Base-by-base conservation (phyloP, 1,140 invertebrate species). In the Drosophila nebulosa region DNA sequence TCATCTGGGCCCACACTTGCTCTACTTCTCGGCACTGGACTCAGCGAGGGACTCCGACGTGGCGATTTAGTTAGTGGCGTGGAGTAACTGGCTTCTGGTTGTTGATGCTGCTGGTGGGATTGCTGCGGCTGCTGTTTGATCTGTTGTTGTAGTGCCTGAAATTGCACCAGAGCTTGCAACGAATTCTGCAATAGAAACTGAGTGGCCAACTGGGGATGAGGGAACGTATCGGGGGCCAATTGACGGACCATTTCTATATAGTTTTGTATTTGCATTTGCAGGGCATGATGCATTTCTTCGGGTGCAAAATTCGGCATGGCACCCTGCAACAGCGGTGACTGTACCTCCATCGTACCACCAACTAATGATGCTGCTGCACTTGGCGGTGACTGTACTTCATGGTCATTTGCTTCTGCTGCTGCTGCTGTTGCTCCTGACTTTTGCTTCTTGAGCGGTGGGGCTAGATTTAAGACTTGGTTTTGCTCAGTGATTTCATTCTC, bases 61-160 rank as follows among this genome's bases (percentile, higher is more conserved):
- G 93, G 92, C 2, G 92, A 93, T 18, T 88, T 88, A 4, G 78
- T 92, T 84, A 75, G 7, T 1, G 90, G 90, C 0, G 85, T 84
- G 90, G 93, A 75, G 92, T 83, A 90, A 51, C 78, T 89, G 3
- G 18, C 0, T 46, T 46, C 39, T 0, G 39, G 16, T 4, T 46
- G 58, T n/a, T 66, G 30, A 0, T 32, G 58, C 10, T 66, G 61
- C 79, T 93, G 92, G 70, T 93, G 94, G 4, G 2, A 7, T 30
- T 30, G 27, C 35, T 85, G 30, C 30, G 69, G 61, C 80, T 93
- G 92, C 70, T 93, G 94, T 64, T 96, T 96, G 58, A 95, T 94
- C 85, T 97, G 96, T 74, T 97, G 96, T 74, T 97, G 95, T 55
- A 96, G 92, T 59, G 95, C 96, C 74, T 96, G 95, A 35, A 96